Percentiles rank a stretch among this genome's conserved stretches.
These are phyloP conservation scores for Eupithecia insigniata DNA, from an alignment of 2,888 invertebrate genomes.

Conservation along the genomic window DNA sequence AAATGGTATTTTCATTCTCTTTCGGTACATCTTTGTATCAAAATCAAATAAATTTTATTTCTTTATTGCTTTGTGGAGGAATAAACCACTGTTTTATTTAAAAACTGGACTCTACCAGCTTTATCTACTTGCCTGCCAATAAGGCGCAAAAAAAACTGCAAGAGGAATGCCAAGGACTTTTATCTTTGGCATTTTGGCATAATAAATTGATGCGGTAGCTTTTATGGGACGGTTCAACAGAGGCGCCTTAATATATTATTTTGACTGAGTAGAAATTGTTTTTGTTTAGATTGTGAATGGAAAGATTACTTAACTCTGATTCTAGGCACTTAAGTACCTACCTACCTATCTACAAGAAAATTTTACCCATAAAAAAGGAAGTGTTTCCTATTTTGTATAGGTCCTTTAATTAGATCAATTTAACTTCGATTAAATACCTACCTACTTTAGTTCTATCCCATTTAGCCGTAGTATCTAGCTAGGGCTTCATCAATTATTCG, in stretches of 20 bases:
- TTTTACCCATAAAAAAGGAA: too few relatives aligned
- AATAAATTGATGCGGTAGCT: neutral
- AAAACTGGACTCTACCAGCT: slow-evolving; percentile 3
- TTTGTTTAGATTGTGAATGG: neutral
- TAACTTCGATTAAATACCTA: neutral
- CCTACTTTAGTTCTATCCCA: neutral
- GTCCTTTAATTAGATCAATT: too few relatives aligned
- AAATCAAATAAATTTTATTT: too few relatives aligned
- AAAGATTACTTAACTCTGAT: too few relatives aligned
- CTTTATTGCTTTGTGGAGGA: too few relatives aligned
- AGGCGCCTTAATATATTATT: neutral
- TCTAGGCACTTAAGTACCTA: too few relatives aligned
- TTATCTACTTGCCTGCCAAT: neutral
- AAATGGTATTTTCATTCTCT: too few relatives aligned
- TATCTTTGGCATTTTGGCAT: neutral
- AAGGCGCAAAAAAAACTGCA: slow-evolving; percentile 2
- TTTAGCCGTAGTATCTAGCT: neutral
- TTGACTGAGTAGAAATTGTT: neutral
- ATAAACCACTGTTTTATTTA: neutral
- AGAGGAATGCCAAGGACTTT: slow-evolving; percentile 14
- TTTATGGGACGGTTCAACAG: neutral
- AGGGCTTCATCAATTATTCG: neutral
- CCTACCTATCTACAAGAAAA: too few relatives aligned
- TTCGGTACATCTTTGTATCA: too few relatives aligned
- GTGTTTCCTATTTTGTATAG: too few relatives aligned